Evolutionary conservation across 1,140 invertebrate species (phyloP), one percentile per base, ranked within the genome.

Genomic region (Oedothorax gibbosus): DNA sequence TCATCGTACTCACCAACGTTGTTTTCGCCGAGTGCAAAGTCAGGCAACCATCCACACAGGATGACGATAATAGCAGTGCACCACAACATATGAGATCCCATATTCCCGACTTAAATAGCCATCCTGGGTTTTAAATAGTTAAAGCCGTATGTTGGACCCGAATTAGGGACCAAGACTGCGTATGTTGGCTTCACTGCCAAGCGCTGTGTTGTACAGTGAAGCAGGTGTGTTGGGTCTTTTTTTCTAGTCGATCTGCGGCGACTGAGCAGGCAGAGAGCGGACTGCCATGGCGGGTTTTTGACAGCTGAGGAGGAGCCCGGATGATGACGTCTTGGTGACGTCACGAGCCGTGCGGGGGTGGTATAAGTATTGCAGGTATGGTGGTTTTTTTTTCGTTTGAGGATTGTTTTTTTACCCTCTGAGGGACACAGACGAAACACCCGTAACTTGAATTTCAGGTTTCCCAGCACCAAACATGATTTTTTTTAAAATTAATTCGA

Each of bases 201-300:
- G 14, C n/a, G 11, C 60, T 14, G 56, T 73, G 80, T 68, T 35
- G 35, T 35, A 35, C 35, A 35, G 35, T 35, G 35, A 35, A 35
- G 35, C 35, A 35, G 35, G 35, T 35, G 35, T 35, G 35, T 35
- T 35, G 73, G 80, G 80, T 82, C 68, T 56, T 57, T 71, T 68
- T 82, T 82, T 57, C 54, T 73, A 82, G 60, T 82, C 69, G 49
- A 82, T 82, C 68, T 18, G 54, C 35, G 73, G 72, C 64, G 35
- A 35, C 35, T 57, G 60, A 77, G 18, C 35, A 15, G 21, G n/a
- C 21, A 73, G 65, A 21, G 80, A 82, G 54, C 68, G 80, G 54
- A 79, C 62, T 66, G 69, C 80, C 56, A 82, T 82, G 80, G 80
- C 80, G 80, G 80, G 72, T 71, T 82, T 82, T 73, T 82, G 80